A percentile compares a stretch with the other conserved stretches of the same genome.
These are phyloP conservation scores for Gnathochromis pfefferi DNA, from an alignment of 2,113 vertebrate genomes.

Conservation along the genomic window DNA sequence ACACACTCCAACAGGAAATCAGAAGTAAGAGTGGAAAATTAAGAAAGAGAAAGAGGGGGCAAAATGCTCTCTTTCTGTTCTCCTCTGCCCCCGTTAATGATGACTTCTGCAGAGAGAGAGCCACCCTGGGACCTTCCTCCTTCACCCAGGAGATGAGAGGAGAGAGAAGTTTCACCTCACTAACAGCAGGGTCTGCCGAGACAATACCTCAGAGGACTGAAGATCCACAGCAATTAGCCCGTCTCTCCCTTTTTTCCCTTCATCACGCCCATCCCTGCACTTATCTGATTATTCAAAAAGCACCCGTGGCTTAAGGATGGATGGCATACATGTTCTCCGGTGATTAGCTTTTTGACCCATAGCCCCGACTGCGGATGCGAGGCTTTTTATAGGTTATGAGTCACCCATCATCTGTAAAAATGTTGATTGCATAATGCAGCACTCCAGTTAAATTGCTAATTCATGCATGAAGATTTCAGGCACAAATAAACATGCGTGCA, in stretches of 20 bases:
- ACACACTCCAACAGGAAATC: not conserved
- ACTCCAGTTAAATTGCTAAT: not conserved
- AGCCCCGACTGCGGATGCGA: not conserved
- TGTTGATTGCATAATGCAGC: not conserved
- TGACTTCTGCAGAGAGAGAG: conserved; percentile 11
- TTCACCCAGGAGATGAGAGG: not conserved
- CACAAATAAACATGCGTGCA: not conserved
- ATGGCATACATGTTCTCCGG: not conserved
- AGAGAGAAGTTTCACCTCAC: conserved; percentile 24
- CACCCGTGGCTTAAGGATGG: not conserved
- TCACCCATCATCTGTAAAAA: not conserved
- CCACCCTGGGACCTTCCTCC: not conserved
- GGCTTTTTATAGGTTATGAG: not conserved
- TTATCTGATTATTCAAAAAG: conserved; percentile 5
- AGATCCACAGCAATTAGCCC: conserved; percentile 33
- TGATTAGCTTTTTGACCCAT: not conserved
- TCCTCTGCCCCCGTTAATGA: conserved; percentile 16
- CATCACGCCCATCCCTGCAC: not conserved
- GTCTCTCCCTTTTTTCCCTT: not conserved
- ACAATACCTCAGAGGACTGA: conserved; percentile 13
- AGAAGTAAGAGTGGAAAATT: not conserved
- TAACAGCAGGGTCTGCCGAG: conserved; percentile 1
- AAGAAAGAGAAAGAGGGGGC: not conserved
- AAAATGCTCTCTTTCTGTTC: not conserved
- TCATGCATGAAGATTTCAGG: not conserved